A percentile compares a stretch with the other conserved stretches of the same genome.
These are phyloP conservation scores for Vesta saturnalis DNA, from an alignment of 2,888 invertebrate species.

Conservation along the genomic window DNA sequence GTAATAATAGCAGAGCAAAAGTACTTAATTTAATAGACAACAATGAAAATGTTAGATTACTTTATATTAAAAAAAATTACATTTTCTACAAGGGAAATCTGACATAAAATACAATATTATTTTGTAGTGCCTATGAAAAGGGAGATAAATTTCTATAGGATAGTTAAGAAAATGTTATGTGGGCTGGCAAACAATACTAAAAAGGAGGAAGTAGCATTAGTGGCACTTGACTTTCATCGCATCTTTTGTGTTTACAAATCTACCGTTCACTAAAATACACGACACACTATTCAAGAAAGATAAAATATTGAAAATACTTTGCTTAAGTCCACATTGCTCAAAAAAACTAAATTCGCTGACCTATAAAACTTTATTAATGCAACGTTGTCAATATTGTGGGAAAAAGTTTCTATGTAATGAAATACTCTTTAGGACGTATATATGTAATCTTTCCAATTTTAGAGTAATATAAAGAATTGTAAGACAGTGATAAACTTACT, in stretches of 20 bases:
- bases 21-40: conserved; percentile 1
- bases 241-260: neutral
- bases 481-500: too few species aligned
- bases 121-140: neutral
- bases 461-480: too few species aligned
- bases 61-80: conserved; percentile 1
- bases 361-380: neutral
- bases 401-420: too few species aligned
- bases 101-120: conserved; percentile 1
- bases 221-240: neutral
- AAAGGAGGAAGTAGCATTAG: neutral
- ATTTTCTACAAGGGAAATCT: neutral
- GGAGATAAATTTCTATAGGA: neutral
- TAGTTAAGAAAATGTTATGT: conserved; percentile 1
- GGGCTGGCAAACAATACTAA: neutral
- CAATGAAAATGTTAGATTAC: conserved; percentile 1
- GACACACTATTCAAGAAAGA: neutral
- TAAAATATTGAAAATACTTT: neutral
- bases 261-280: neutral
- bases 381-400: too few species aligned
- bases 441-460: too few species aligned
- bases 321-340: neutral
- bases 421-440: too few species aligned
- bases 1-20: neutral
- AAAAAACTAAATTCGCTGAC: neutral